Base-by-base conservation (phyloP, 2,113 vertebrate genomes). In the Forbesichthys papilliferus region DNA sequence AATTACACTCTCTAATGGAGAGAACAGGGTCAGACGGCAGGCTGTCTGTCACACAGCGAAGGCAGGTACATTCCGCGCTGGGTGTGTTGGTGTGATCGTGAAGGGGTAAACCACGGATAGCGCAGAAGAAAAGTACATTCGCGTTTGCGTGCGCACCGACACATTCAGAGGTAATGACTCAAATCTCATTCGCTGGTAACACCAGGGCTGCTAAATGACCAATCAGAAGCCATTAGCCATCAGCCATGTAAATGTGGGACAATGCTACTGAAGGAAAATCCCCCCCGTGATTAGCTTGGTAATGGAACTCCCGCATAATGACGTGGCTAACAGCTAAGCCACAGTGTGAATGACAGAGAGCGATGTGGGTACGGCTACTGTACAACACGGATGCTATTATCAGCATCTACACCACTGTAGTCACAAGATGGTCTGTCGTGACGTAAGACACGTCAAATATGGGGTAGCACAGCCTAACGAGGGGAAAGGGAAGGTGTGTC, bases 1-100 rank as follows among this genome's bases (percentile, higher is more conserved):
- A 98, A 98, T 98, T 96, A 97, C 93, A 93, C 93, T 92, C 93
- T 95, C 94, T 96, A 98, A 98, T 97, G 96, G 96, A 96, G 94
- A 94, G 94, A 94, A 94, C 93, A 95, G 95, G 95, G 94, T 95
- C 94, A 93, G 91, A 69, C 81, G 68, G 88, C 85, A 83, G 88
- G 91, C 90, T 90, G 90, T 85, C 75, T 90, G 90, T 85, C 75
- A 84, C 89, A 89, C 86, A 90, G 89, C 86, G 80, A 88, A 79
- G 82, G 82, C 82, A 80, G 82, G 82, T 81, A 87, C 70, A 20
- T 52, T 82, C 53, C 0, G 54, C 18, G 54, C 58, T 0, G 58
- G 72, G 69, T 51, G 74, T 52, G 77, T 84, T 70, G 83, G 79
- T 83, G 84, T 81, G 83, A 83, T 77, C 27, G 11, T 59, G 67